These are phyloP conservation scores for Anticlea derivata DNA, from an alignment of 2,888 invertebrate genomes.

Conservation along the genomic window DNA sequence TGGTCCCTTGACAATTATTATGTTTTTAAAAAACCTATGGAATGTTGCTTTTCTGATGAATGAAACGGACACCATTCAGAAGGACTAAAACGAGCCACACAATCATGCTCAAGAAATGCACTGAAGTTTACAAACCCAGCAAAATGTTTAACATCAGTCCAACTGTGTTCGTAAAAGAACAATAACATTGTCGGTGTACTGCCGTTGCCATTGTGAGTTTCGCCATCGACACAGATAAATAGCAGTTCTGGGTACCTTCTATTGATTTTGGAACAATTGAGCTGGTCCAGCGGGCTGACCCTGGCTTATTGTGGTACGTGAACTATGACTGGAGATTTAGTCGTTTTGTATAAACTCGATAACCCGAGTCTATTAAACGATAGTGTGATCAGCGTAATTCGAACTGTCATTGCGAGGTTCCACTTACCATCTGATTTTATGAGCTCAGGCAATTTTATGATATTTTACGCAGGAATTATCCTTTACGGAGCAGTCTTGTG, in stretches of 20 bases:
- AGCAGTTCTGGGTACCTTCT: slow-evolving; percentile 20
- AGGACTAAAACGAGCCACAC: slow-evolving; percentile 8
- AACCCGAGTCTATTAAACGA: slow-evolving; percentile 6
- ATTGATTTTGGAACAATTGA: slow-evolving; percentile 56
- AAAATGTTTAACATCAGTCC: slow-evolving; percentile 33
- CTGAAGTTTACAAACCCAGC: slow-evolving; percentile 33
- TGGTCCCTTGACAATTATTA: too few relatives aligned
- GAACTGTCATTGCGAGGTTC: background rate
- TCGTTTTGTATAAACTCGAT: slow-evolving; percentile 15
- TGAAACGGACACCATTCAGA: slow-evolving; percentile 1
- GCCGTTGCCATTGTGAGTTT: slow-evolving; percentile 47
- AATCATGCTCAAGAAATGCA: slow-evolving; percentile 25
- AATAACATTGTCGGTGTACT: slow-evolving; percentile 45
- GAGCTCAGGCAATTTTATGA: too few relatives aligned
- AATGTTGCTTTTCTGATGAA: too few relatives aligned
- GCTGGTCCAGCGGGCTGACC: slow-evolving; percentile 46
- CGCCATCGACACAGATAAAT: slow-evolving; percentile 28
- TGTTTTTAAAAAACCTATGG: too few relatives aligned
- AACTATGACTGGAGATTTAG: slow-evolving; percentile 42
- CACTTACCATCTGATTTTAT: too few relatives aligned
- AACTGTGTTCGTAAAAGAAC: slow-evolving; percentile 44
- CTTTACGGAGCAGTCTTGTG: too few relatives aligned
- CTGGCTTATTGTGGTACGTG: slow-evolving; percentile 45
- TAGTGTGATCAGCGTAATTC: background rate
- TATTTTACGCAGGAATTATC: too few relatives aligned